phyloP scores from a whole-genome alignment of 2,113 vertebrate genomes.

The Pterocles gutturalis region DNA sequence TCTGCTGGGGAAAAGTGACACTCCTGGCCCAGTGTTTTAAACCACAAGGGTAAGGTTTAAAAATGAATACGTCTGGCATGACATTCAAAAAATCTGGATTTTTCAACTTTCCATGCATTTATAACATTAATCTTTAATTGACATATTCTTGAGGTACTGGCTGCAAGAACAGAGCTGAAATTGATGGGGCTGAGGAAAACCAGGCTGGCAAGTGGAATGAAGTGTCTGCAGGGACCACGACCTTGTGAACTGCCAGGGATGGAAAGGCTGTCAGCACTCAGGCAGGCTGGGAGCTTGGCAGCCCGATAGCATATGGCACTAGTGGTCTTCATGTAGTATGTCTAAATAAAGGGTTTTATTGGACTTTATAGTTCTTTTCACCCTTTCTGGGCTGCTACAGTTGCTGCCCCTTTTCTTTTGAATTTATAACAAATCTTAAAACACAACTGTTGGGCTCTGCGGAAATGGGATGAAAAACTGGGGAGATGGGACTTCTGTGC shows the following conservation, averaged over 20 bases:
- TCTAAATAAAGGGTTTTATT: not conserved
- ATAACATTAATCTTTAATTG: slow-evolving; percentile 59
- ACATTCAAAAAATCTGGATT: slow-evolving; percentile 27
- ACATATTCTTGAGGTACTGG: not conserved
- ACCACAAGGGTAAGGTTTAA: slow-evolving; percentile 34
- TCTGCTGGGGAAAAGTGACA: slow-evolving; percentile 51
- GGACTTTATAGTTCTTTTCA: not conserved
- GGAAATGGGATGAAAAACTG: not conserved
- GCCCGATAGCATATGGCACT: not conserved
- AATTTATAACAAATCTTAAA: not conserved
- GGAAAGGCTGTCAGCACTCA: slow-evolving; percentile 13
- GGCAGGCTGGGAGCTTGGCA: not conserved
- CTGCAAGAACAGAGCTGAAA: not conserved
- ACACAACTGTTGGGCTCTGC: not conserved
- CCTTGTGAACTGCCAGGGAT: slow-evolving; percentile 9
- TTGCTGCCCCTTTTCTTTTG: not conserved
- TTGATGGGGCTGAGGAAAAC: not conserved
- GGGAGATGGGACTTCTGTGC: not conserved
- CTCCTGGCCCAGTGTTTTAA: slow-evolving; percentile 40
- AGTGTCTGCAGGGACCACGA: not conserved
- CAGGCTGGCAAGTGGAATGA: not conserved
- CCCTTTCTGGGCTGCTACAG: not conserved
- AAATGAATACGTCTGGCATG: not conserved
- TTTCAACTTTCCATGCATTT: slow-evolving; percentile 29
- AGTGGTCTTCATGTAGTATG: not conserved